Base-by-base conservation (phyloP, 1,140 invertebrate genomes). In the Caerostris extrusa region DNA sequence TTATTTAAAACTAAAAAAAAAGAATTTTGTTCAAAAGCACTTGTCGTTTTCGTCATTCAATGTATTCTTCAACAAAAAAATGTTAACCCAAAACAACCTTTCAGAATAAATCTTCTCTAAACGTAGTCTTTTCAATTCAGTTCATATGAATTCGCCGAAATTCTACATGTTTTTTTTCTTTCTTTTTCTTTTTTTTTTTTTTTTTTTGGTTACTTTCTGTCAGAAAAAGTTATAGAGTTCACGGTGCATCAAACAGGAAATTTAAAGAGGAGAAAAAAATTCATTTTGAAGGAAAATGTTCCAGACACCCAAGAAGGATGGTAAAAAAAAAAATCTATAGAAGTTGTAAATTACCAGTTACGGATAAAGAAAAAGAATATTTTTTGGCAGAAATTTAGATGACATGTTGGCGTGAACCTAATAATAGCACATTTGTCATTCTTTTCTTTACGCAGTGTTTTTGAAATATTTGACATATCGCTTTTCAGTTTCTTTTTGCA, bases 341-440 rank as follows among this genome's bases (percentile, higher is more conserved):
- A 19, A 83, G 55, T 57, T 57, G 82, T 57, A 83, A 83, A 83
- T 83, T 90, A 90, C 89, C 19, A 34, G 69, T 90, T 81, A 55
- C 3, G 64, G 34, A 77, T 67, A 71, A 89, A 90, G 34, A 60
- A 60, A 55, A 81, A 14, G 17, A 60, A 60, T n/a, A 57, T 89
- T 57, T 55, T 90, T 81, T 90, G 89, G 19, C 19, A 10, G 50
- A 77, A 77, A 77, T 77, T 53, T 92, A 92, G 56, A 57, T 85
- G 90, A 85, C 90, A 85, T 83, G 60, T 92, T 85, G 81, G 81
- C 81, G 61, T 85, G 90, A 92, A 57, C 90, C 90, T 85, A 92
- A 85, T 85, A 85, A 67, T 92, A 69, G 53, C 60, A 17, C 90
- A 92, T 92, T 92, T 92, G 81, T 92, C 90, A 92, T 92, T 85